These are phyloP conservation scores for Castor canadensis DNA, from an alignment of 2,113 vertebrate genomes.

Conservation along the genomic window DNA sequence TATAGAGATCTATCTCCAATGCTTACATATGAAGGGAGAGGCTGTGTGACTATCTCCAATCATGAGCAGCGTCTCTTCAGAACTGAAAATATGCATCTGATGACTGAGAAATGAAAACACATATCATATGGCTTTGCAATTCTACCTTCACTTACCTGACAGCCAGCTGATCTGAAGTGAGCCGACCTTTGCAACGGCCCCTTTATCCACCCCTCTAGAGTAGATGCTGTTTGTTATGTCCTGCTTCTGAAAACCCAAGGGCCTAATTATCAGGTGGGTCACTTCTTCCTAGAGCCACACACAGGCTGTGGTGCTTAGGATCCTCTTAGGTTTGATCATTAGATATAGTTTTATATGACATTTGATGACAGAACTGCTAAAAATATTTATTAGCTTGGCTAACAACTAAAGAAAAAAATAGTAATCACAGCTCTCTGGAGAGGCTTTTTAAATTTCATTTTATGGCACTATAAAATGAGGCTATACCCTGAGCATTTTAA, in stretches of 20 bases:
- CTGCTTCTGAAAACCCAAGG: constrained; percentile 7
- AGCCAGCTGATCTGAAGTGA: background rate
- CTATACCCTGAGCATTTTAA: constrained; percentile 62
- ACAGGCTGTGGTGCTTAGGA: constrained; percentile 13
- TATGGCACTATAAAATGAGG: constrained; percentile 71
- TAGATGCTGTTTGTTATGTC: background rate
- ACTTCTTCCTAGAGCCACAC: constrained; percentile 19
- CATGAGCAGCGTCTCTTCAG: background rate
- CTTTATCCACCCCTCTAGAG: background rate
- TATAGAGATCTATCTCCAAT: background rate
- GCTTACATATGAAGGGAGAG: background rate
- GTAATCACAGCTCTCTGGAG: constrained; percentile 68
- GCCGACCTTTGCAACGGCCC: background rate
- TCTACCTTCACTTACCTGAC: background rate
- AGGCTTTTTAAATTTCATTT: constrained; percentile 71
- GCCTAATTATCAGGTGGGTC: constrained; percentile 32
- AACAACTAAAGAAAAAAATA: constrained; percentile 71
- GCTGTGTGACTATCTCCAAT: background rate
- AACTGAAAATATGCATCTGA: background rate
- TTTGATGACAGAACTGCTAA: constrained; percentile 66
- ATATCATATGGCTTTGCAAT: background rate
- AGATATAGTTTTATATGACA: constrained; percentile 69
- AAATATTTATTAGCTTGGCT: constrained; percentile 72
- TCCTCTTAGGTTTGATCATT: constrained; percentile 63
- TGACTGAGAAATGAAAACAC: too few relatives aligned